phyloP scores from a whole-genome alignment of 2,888 invertebrate genomes.

The Aspidiotus destructor region DNA sequence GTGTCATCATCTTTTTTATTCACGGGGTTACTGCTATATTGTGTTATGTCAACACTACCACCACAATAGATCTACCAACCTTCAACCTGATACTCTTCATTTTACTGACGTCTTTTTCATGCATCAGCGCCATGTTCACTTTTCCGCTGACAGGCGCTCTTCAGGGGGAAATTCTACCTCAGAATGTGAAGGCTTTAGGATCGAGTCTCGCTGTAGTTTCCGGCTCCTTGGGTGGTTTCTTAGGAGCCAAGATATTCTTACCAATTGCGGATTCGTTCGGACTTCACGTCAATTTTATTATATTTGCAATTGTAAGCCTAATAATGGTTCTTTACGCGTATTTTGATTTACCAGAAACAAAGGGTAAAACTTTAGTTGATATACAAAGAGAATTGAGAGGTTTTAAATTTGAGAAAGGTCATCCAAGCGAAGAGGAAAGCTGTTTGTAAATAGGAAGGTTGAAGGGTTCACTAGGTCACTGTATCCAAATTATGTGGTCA shows the following conservation, averaged over 20 bases:
- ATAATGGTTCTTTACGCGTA: conserved; percentile 15
- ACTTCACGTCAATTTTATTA: conserved; percentile 13
- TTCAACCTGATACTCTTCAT: background rate
- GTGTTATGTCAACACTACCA: background rate
- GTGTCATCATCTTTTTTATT: background rate
- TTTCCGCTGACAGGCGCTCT: background rate
- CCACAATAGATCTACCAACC: background rate
- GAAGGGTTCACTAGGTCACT: too few relatives aligned
- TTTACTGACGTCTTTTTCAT: background rate
- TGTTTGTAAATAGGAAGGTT: too few relatives aligned
- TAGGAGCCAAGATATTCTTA: conserved; percentile 9
- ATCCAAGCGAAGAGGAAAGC: too few relatives aligned
- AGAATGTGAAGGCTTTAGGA: conserved; percentile 7
- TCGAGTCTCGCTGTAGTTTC: background rate
- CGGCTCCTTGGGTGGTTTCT: conserved; percentile 5
- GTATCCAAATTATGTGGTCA: too few relatives aligned
- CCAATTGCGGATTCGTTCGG: background rate
- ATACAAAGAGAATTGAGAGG: conserved; percentile 1
- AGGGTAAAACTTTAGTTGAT: conserved; percentile 19
- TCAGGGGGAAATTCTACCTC: conserved; percentile 15
- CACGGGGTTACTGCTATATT: background rate
- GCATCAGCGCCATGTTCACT: background rate
- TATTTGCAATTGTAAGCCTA: conserved; percentile 1
- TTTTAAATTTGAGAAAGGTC: too few relatives aligned
- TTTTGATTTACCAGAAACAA: conserved; percentile 15